Base-by-base conservation (phyloP, 2,797 vertebrate species). In the Leptatherina wallacei region DNA sequence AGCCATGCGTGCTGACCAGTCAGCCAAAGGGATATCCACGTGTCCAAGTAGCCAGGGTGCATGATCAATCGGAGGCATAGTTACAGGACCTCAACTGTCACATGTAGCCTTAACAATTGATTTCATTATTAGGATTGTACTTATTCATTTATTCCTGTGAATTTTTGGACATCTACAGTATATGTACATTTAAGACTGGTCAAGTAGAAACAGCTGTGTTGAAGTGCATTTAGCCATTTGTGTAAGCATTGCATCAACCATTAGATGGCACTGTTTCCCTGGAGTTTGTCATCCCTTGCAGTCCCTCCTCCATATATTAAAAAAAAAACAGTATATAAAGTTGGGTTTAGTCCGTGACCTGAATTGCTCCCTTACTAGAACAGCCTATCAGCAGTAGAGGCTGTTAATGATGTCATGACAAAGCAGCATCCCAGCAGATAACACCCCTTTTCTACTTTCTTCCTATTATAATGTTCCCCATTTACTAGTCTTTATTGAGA, bases 241-340 rank as follows among this genome's bases (percentile, higher is more conserved):
- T 16, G 12, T n/a, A 13, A 44, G 9, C 38, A 3, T 3, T 38
- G 22, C 11, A 29, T 30, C 0, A 36, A 69, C 64, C 80, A 73
- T 54, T 27, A 83, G 84, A 61, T 67, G 84, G 40, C 18, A 4
- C 18, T 32, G 4, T 54, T 0, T 32, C 10, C 14, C 18, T 16
- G 3, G 2, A 33, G 36, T 24, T 42, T 22, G 3, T 42, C 47
- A 38, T 30, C 12, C 10, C 4, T 35, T 55, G 1, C 1, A 0
- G 9, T 29, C 13, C 12, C 7, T 33, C 38, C 30, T 55, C 33
- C 27, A 20, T 44, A 59, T 33, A 35, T 2, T 2, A 32, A 32
- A 32, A 32, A 32, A 33, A 33, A 61, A 14, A 12, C 20, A 6
- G 6, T 6, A 60, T 40, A 60, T 40, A 20, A 61, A 65, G 13